phyloP scores from a whole-genome alignment of 2,797 vertebrate genomes.

The Enteromius mattozi region DNA sequence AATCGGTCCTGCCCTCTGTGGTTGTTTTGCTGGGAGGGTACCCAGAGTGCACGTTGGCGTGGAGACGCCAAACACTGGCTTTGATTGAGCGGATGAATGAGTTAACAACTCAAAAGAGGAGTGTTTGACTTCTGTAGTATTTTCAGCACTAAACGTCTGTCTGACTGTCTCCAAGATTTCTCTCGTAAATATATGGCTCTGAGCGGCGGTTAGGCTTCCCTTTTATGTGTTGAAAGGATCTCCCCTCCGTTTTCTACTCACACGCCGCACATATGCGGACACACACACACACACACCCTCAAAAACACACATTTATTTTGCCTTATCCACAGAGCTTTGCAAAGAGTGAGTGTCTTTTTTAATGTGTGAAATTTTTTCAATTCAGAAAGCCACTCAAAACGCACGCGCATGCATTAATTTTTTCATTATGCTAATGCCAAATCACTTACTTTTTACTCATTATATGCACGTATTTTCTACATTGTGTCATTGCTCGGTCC shows the following conservation, averaged over 20 bases:
- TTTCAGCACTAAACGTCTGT: constrained; percentile 57
- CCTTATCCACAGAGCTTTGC: constrained; percentile 22
- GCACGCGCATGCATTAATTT: constrained; percentile 21
- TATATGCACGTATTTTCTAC: constrained; percentile 1
- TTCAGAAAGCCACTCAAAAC: constrained; percentile 15
- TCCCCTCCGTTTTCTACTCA: constrained; percentile 35
- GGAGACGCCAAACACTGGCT: constrained; percentile 36
- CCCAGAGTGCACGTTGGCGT: constrained; percentile 20
- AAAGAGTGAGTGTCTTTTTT: not conserved
- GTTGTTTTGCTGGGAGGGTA: constrained; percentile 72
- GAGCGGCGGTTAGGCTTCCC: constrained; percentile 67
- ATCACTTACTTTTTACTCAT: constrained; percentile 1
- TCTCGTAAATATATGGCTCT: constrained; percentile 71
- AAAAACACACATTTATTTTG: constrained; percentile 31
- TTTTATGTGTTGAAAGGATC: constrained; percentile 74
- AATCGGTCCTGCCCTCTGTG: constrained; percentile 64
- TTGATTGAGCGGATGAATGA: constrained; percentile 43
- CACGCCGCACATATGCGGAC: constrained; percentile 28
- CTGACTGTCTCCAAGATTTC: constrained; percentile 58
- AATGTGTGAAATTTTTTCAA: constrained; percentile 42
- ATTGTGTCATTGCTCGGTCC: not conserved
- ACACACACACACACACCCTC: constrained; percentile 3
- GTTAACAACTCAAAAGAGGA: constrained; percentile 38
- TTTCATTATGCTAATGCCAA: not conserved
- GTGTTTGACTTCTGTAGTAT: constrained; percentile 47